Evolutionary conservation across 2,888 invertebrate genomes (phyloP).

Genomic region (Drosophila prostipennis): DNA sequence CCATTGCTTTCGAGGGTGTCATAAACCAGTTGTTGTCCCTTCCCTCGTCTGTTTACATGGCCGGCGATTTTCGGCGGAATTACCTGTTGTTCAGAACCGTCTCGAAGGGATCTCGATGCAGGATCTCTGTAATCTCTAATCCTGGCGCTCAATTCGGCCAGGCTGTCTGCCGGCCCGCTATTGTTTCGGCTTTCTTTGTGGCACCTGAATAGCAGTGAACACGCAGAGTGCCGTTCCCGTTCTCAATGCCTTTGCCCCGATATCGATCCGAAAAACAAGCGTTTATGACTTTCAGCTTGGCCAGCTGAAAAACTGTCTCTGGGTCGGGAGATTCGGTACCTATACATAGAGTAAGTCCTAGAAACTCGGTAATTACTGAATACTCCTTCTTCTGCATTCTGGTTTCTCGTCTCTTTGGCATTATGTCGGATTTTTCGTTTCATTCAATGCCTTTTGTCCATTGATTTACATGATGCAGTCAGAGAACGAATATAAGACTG

Average conservation of each 20-base stretch:
- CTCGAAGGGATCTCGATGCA: conserved; percentile 1
- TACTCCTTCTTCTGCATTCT: conserved; percentile 18
- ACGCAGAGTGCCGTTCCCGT: conserved; percentile 4
- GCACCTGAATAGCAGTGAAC: conserved; percentile 53
- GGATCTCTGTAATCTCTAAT: conserved; percentile 56
- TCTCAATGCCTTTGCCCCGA: conserved; percentile 6
- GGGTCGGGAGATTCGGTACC: neutral
- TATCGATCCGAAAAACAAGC: conserved; percentile 42
- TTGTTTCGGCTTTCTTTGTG: conserved; percentile 63
- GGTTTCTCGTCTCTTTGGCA: conserved; percentile 26
- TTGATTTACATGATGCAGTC: conserved; percentile 75
- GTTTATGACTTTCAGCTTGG: conserved; percentile 66
- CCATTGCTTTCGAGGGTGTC: conserved; percentile 53
- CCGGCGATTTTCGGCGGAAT: conserved; percentile 64
- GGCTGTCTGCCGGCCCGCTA: conserved; percentile 41
- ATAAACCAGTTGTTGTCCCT: conserved; percentile 72
- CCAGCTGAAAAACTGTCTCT: conserved; percentile 61
- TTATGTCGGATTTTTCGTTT: conserved; percentile 58
- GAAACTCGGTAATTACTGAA: conserved; percentile 49
- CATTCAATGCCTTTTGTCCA: conserved; percentile 66
- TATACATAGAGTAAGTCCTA: conserved; percentile 16
- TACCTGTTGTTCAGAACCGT: conserved; percentile 58
- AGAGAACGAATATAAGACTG: conserved; percentile 12
- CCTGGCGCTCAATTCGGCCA: conserved; percentile 71
- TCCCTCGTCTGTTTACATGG: conserved; percentile 47